Percentiles rank a stretch among this genome's conserved stretches.
These are phyloP conservation scores for Apogon hyalosoma DNA, from an alignment of 2,797 vertebrate genomes.

Conservation along the genomic window DNA sequence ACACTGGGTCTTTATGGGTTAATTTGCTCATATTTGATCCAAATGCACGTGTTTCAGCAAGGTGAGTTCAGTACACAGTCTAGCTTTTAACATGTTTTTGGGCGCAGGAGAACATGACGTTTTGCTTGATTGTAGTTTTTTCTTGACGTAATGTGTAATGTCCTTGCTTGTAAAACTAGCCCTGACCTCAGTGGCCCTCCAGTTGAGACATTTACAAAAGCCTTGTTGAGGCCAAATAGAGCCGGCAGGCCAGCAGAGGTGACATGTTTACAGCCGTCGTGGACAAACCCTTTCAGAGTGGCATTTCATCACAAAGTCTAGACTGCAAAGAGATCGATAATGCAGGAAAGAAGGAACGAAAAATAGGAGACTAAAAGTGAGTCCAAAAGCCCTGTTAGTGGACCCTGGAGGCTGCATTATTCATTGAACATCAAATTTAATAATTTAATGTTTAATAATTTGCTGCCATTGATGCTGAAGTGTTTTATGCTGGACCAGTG, in stretches of 20 bases:
- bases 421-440: constrained; percentile 9
- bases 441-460: not conserved
- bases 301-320: constrained; percentile 71
- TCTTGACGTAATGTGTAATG: constrained; percentile 24
- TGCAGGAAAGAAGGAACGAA: constrained; percentile 13
- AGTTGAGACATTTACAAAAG: constrained; percentile 61
- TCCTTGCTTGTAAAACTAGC: constrained; percentile 44
- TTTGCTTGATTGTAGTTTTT: not conserved
- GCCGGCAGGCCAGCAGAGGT: constrained; percentile 46
- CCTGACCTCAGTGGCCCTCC: constrained; percentile 31
- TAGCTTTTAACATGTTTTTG: too few relatives aligned
- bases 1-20: too few relatives aligned
- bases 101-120: too few relatives aligned
- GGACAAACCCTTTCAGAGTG: constrained; percentile 60
- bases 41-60: too few relatives aligned
- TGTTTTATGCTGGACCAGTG: not conserved
- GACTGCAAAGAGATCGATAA: constrained; percentile 62
- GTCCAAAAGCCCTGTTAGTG: not conserved
- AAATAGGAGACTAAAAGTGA: constrained; percentile 21
- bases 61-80: too few relatives aligned
- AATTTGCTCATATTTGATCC: too few relatives aligned
- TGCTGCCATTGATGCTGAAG: not conserved
- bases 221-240: constrained; percentile 60
- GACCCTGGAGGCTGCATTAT: constrained; percentile 18
- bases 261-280: constrained; percentile 70